Base-by-base conservation (phyloP, 2,113 vertebrate species). In the Hypanus sabinus region DNA sequence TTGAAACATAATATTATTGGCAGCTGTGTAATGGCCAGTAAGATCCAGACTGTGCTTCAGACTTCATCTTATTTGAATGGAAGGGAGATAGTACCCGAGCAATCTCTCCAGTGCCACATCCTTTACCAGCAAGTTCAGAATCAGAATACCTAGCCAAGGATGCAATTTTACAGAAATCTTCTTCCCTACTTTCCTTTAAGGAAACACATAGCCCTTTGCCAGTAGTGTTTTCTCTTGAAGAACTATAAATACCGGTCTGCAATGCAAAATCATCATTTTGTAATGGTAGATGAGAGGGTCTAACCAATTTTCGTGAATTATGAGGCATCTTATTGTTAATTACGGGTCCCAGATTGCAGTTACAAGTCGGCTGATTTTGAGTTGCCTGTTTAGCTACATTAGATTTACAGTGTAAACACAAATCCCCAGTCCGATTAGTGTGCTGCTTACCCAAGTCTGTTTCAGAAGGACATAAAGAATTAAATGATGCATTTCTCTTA, bases 251-350 rank as follows among this genome's bases (percentile, higher is more conserved):
- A 33, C 81, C 94, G 10, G 96, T 95, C 0, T 95, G 95, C 88
- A 96, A 94, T 94, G 94, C 90, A 95, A 96, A 95, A 0, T 95
- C 93, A 8, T 97, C 96, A 3, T 95, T 94, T 87, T 96, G 96
- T 94, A 97, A 94, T 22, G 97, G 96, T 68, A 96, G 95, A 80
- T 95, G 95, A 90, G 95, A 96, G 81, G 97, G 97, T 87, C 97
- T 96, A 76, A 94, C 95, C 18, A 95, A 94, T 11, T 95, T 95
- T 94, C 96, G 95, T 38, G 94, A 0, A 0, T 70, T 94, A 46
- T 95, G 95, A 93, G 95, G 94, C 87, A 94, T 79, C 2, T 95
- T 94, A 94, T 96, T 95, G 94, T 91, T 94, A 38, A 94, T 76
- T 62, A 94, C 95, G 3, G 81, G 83, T 94, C 95, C 96, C 0